A percentile compares a stretch with the other conserved stretches of the same genome.
Conservation (phyloP, 2,888 invertebrate species). For the Serripes groenlandicus region DNA sequence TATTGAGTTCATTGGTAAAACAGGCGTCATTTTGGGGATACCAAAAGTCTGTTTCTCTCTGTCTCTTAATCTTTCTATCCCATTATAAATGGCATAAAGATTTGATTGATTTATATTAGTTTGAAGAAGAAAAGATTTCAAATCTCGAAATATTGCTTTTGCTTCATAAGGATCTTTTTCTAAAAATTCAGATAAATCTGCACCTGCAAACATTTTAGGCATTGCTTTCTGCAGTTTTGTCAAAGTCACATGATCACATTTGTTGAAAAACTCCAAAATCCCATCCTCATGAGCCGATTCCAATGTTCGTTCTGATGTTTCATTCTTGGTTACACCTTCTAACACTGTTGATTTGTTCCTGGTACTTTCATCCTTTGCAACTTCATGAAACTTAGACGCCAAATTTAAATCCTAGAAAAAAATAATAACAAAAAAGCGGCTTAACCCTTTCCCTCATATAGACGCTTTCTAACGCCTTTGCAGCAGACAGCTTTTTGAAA, state of each 20-base stretch:
- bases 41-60: not conserved
- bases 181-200: conserved; percentile 7
- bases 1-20: not conserved
- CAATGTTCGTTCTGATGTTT: not conserved
- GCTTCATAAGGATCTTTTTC: not conserved
- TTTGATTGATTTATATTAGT: not conserved
- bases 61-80: not conserved
- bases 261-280: conserved; percentile 50
- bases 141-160: conserved; percentile 2
- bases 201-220: not conserved
- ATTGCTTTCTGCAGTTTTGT: no score
- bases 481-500: no score
- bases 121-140: not conserved
- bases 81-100: not conserved
- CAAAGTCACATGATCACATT: conserved; percentile 57
- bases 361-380: no score
- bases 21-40: not conserved
- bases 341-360: no score
- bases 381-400: no score
- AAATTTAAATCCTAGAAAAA: no score
- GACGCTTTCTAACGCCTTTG: no score
- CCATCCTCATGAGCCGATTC: not conserved
- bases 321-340: not conserved
- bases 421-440: no score
- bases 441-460: no score